Evolutionary conservation across 2,797 vertebrate genomes (phyloP).

Genomic region (Yasuhikotakia modesta): DNA sequence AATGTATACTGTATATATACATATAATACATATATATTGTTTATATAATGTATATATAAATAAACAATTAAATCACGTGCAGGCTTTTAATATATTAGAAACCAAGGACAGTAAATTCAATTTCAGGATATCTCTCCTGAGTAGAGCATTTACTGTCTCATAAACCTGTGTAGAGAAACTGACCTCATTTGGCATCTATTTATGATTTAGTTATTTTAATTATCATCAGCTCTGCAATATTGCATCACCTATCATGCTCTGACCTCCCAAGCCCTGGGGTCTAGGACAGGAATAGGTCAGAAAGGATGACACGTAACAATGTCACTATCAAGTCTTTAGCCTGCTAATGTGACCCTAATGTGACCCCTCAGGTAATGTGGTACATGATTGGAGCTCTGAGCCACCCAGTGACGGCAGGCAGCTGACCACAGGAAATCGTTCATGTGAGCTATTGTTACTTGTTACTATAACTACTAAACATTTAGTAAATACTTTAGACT

Average conservation of each 20-base stretch:
- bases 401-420: not conserved
- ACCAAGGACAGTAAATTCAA: slow-evolving; percentile 69
- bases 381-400: not conserved
- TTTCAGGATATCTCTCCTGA: slow-evolving; percentile 56
- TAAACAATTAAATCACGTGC: slow-evolving; percentile 69
- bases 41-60: too few relatives aligned
- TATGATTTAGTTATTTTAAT: slow-evolving; percentile 66
- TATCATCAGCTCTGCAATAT: slow-evolving; percentile 45
- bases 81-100: slow-evolving; percentile 75
- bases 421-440: not conserved
- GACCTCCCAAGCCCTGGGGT: slow-evolving; percentile 1
- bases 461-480: too few relatives aligned
- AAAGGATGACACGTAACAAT: not conserved
- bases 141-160: slow-evolving; percentile 48
- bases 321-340: too few relatives aligned
- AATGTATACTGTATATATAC: slow-evolving; percentile 42
- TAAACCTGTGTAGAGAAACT: slow-evolving; percentile 53
- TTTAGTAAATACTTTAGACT: not conserved
- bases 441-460: not conserved
- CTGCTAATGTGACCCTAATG: too few relatives aligned
- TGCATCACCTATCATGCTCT: slow-evolving; percentile 11
- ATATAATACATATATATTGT: too few relatives aligned
- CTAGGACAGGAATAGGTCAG: slow-evolving; percentile 32
- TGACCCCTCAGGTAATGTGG: too few relatives aligned
- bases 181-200: slow-evolving; percentile 59